phyloP scores from a whole-genome alignment of 2,113 vertebrate species.

The Octodon degus region DNA sequence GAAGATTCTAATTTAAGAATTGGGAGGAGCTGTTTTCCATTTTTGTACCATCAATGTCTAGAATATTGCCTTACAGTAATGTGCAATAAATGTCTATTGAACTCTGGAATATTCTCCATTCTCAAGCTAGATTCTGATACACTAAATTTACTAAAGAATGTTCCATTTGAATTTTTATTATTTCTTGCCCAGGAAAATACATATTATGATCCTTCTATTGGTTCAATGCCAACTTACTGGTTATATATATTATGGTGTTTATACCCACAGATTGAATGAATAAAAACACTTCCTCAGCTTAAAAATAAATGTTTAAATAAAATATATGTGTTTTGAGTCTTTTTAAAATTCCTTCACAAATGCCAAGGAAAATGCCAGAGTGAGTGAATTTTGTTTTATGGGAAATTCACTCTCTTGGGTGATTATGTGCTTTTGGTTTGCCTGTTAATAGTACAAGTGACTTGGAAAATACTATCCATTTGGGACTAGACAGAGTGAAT shows the following conservation, averaged over 20 bases:
- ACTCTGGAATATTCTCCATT: not conserved
- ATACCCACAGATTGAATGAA: slow-evolving; percentile 56
- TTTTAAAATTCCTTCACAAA: slow-evolving; percentile 59
- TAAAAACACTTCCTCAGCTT: slow-evolving; percentile 56
- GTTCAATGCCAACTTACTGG: slow-evolving; percentile 33
- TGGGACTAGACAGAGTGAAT: slow-evolving; percentile 42
- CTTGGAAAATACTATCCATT: slow-evolving; percentile 49
- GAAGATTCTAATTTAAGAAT: slow-evolving; percentile 40
- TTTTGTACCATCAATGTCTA: not conserved
- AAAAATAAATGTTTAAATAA: slow-evolving; percentile 76
- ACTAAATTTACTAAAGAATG: slow-evolving; percentile 10
- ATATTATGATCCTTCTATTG: not conserved
- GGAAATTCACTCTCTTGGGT: slow-evolving; percentile 2
- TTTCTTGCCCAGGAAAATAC: slow-evolving; percentile 49
- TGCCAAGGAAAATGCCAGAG: slow-evolving; percentile 53
- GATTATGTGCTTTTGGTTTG: slow-evolving; percentile 46
- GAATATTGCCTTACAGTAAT: not conserved
- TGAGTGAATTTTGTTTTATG: slow-evolving; percentile 43
- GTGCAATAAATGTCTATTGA: not conserved
- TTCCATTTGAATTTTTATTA: slow-evolving; percentile 55
- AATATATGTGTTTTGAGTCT: slow-evolving; percentile 54
- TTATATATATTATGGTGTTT: slow-evolving; percentile 59
- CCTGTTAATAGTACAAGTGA: slow-evolving; percentile 53
- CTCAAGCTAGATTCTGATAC: not conserved
- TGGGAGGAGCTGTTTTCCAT: not conserved